A percentile compares a stretch with the other conserved stretches of the same genome.
Evolutionary conservation across 1,140 invertebrate species (phyloP).

Genomic region (Drosophila prosaltans): DNA sequence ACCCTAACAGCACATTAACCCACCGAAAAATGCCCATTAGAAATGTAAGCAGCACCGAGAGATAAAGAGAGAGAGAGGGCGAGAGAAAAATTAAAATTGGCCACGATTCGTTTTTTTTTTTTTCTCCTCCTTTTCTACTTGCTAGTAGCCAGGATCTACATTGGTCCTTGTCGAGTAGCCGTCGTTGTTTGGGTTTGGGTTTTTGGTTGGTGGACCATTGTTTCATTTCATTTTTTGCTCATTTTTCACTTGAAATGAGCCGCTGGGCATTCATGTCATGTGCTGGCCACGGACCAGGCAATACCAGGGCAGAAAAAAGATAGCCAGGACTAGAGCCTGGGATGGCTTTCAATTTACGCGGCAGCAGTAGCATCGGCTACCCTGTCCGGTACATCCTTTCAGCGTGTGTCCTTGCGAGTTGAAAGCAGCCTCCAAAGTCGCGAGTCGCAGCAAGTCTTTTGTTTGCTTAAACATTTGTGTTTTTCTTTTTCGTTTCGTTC

Average conservation of each 20-base stretch:
- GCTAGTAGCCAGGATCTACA: constrained; percentile 30
- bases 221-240: constrained; percentile 80
- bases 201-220: constrained; percentile 50
- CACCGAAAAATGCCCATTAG: constrained; percentile 72
- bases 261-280: constrained; percentile 74
- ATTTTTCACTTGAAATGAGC: constrained; percentile 82
- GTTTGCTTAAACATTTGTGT: constrained; percentile 67
- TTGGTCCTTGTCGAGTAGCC: constrained; percentile 18
- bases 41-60: constrained; percentile 56
- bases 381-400: constrained; percentile 70
- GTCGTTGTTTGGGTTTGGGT: neutral
- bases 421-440: constrained; percentile 74
- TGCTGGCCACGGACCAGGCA: constrained; percentile 30
- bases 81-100: constrained; percentile 82
- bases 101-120: constrained; percentile 70
- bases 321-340: constrained; percentile 38
- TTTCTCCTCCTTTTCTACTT: constrained; percentile 20
- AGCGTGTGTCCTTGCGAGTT: constrained; percentile 70
- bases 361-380: constrained; percentile 13
- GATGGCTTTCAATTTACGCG: constrained; percentile 75
- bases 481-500: constrained; percentile 26
- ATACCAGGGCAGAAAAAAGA: constrained; percentile 2
- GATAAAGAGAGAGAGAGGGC: neutral
- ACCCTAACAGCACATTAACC: constrained; percentile 81
- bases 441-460: constrained; percentile 64